Conservation (phyloP, 2,888 invertebrate species). For the Pyralis farinalis region DNA sequence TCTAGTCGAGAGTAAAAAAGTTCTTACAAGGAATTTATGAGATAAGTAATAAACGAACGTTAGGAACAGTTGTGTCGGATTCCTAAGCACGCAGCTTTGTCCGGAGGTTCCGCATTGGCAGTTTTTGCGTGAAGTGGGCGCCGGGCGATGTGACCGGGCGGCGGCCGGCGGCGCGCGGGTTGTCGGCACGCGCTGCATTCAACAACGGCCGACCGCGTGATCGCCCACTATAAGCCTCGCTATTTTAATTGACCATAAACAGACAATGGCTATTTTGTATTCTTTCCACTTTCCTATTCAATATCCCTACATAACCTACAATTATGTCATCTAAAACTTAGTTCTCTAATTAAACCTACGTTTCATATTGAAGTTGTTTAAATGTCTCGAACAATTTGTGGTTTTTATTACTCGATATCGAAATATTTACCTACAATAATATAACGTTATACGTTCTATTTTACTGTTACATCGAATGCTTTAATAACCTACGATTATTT, state of each 20-base stretch:
- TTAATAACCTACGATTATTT: too few species aligned
- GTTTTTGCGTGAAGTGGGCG: conserved; percentile 44
- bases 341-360: too few species aligned
- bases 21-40: conserved; percentile 27
- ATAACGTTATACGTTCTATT: too few species aligned
- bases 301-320: too few species aligned
- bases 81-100: conserved; percentile 39
- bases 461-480: too few species aligned
- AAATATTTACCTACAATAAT: too few species aligned
- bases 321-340: too few species aligned
- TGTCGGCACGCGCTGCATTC: conserved; percentile 19
- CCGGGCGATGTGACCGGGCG: conserved; percentile 16
- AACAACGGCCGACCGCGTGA: conserved; percentile 1
- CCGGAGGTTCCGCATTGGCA: conserved; percentile 59
- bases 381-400: conserved; percentile 9
- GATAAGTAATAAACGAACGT: conserved; percentile 50
- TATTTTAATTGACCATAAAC: conserved; percentile 21
- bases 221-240: conserved; percentile 11
- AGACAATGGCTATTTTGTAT: conserved; percentile 10
- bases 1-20: conserved; percentile 17
- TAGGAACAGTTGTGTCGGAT: conserved; percentile 55
- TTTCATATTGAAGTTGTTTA: conserved; percentile 8
- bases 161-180: conserved; percentile 19
- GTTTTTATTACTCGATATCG: conserved; percentile 11
- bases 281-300: too few species aligned